Evolutionary conservation across 1,140 invertebrate genomes (phyloP), one percentile per base, ranked within the genome.

Genomic region (Druon quercuslanigerum): DNA sequence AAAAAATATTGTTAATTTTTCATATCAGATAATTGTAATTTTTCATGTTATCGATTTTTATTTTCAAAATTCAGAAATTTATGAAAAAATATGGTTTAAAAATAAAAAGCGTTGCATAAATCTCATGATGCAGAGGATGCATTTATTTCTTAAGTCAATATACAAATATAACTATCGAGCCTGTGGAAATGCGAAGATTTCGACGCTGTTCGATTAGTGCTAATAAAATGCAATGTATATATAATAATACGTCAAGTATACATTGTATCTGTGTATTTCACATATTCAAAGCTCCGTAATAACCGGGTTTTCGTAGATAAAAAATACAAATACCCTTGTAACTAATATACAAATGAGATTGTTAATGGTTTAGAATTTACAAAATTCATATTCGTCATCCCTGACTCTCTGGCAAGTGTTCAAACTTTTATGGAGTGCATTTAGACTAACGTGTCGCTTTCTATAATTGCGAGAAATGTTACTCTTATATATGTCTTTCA

Each of bases 81-180:
- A 4, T 9, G 1, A 17, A 56, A 19, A 56, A n/a, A 16, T 13
- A 51, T 50, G 13, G 6, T n/a, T 17, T 1, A 8, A 1, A 52
- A 19, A 74, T 54, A 75, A 50, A 14, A n/a, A 57, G 3, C 17
- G 14, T 12, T 17, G 50, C 13, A 51, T 76, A 72, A 76, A 76
- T 71, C 50, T 71, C 71, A 72, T 54, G 75, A 76, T 51, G 50
- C 60, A 54, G 66, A 72, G 66, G 50, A 75, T 75, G 74, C 74
- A 66, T 76, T 76, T 76, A 76, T 76, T 76, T 60, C 60, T 46
- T 71, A 76, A 19, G 75, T 46, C 75, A 71, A 76, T 76, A 76
- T 76, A 76, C 75, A 76, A 76, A 76, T 66, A 66, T 66, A 33
- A 66, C 56, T 60, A 60, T 60, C 17, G 19, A 60, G 56, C 56